These are phyloP conservation scores for Zaprionus bogoriensis DNA, from an alignment of 2,888 invertebrate genomes.

Conservation along the genomic window DNA sequence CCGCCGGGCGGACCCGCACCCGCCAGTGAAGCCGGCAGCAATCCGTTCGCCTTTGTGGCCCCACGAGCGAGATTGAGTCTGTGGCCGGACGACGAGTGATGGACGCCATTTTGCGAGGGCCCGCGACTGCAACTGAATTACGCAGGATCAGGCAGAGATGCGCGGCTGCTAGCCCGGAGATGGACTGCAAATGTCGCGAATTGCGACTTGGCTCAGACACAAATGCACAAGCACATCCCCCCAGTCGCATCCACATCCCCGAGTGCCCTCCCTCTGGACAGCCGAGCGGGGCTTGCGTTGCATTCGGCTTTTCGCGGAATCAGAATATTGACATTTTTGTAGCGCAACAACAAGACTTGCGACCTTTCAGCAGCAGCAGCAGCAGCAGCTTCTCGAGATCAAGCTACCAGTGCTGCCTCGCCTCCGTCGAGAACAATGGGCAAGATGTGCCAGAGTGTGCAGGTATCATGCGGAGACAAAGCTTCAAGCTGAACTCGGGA, in stretches of 20 bases:
- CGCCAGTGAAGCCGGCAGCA: too few species aligned
- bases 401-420: conserved; percentile 48
- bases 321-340: conserved; percentile 81
- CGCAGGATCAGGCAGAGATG: conserved; percentile 49
- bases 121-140: conserved; percentile 56
- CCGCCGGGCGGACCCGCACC: too few species aligned
- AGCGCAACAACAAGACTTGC: neutral
- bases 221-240: neutral
- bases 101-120: conserved; percentile 62
- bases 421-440: conserved; percentile 64
- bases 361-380: conserved; percentile 40
- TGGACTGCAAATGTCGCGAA: conserved; percentile 42
- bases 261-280: too few species aligned
- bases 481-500: conserved; percentile 39
- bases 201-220: conserved; percentile 18
- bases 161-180: conserved; percentile 32
- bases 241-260: conserved; percentile 2
- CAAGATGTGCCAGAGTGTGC: conserved; percentile 73
- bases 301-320: conserved; percentile 79
- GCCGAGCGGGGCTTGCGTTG: too few species aligned
- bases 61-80: conserved; percentile 63
- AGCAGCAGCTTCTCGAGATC: conserved; percentile 34
- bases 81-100: conserved; percentile 56
- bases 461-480: conserved; percentile 68
- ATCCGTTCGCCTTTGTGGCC: conserved; percentile 46